Evolutionary conservation across 2,888 invertebrate genomes (phyloP).

Genomic region (Ethmia dodecea): DNA sequence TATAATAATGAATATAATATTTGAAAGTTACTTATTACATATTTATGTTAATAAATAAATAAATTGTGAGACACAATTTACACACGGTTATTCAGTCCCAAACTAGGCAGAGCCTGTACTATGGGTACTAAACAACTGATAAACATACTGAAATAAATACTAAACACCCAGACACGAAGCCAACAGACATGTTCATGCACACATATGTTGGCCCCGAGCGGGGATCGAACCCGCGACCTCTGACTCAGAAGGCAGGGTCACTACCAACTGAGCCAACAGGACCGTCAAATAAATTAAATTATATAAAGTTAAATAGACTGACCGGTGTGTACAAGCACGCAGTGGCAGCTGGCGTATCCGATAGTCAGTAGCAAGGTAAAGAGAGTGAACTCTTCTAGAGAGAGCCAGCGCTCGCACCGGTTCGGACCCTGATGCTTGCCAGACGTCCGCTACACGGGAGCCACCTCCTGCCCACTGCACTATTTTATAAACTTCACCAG

Average conservation of each 20-base stretch:
- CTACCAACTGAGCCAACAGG: too few species aligned
- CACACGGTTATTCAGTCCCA: too few species aligned
- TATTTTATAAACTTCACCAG: conserved; percentile 80
- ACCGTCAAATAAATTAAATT: too few species aligned
- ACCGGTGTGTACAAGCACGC: conserved; percentile 11
- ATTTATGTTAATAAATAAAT: background rate
- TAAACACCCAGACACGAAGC: too few species aligned
- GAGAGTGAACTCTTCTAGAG: conserved; percentile 70
- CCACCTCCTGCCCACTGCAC: conserved; percentile 79
- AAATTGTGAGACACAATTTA: too few species aligned
- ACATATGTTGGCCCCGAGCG: too few species aligned
- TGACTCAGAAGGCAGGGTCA: too few species aligned
- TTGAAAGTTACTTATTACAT: background rate
- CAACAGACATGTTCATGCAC: too few species aligned
- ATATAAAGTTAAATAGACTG: background rate
- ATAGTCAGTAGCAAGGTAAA: conserved; percentile 79
- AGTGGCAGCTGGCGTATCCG: conserved; percentile 42
- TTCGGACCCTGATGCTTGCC: conserved; percentile 76
- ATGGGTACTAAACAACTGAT: too few species aligned
- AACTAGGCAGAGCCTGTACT: too few species aligned
- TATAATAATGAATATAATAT: background rate
- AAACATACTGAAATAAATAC: too few species aligned
- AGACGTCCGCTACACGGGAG: conserved; percentile 76
- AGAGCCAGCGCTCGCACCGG: conserved; percentile 78
- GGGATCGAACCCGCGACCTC: too few species aligned